These are phyloP conservation scores for Synodontis membranacea DNA, from an alignment of 2,113 vertebrate genomes.

Conservation along the genomic window DNA sequence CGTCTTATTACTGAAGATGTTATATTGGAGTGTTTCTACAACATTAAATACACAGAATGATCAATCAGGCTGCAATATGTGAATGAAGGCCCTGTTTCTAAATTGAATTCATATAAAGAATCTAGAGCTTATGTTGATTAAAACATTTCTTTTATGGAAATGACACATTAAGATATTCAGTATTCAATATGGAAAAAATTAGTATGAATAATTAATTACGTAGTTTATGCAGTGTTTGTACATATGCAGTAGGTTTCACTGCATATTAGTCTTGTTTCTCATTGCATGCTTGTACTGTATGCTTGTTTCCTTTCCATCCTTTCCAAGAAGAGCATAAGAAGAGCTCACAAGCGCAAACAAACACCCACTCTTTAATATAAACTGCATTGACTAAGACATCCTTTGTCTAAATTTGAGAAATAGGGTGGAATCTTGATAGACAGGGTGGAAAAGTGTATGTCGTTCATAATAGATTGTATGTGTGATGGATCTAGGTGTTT, in stretches of 20 bases:
- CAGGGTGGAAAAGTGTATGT: not conserved
- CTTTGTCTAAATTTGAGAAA: not conserved
- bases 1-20: not conserved
- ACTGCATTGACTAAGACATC: not conserved
- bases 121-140: not conserved
- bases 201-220: not conserved
- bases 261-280: not conserved
- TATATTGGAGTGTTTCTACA: not conserved
- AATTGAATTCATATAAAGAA: not conserved
- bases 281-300: too few species aligned
- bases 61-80: not conserved
- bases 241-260: not conserved
- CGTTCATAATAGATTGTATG: not conserved
- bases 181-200: not conserved
- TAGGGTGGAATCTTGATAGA: too few species aligned
- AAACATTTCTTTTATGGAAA: not conserved
- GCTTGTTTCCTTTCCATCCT: not conserved
- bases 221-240: not conserved
- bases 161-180: not conserved
- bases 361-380: not conserved
- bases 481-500: not conserved
- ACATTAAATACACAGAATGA: not conserved
- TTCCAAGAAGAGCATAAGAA: too few species aligned
- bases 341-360: not conserved
- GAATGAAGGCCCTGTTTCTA: not conserved